phyloP scores from a whole-genome alignment of 53 echinoderm and acorn worm genomes.

The Arbacia lixula region DNA sequence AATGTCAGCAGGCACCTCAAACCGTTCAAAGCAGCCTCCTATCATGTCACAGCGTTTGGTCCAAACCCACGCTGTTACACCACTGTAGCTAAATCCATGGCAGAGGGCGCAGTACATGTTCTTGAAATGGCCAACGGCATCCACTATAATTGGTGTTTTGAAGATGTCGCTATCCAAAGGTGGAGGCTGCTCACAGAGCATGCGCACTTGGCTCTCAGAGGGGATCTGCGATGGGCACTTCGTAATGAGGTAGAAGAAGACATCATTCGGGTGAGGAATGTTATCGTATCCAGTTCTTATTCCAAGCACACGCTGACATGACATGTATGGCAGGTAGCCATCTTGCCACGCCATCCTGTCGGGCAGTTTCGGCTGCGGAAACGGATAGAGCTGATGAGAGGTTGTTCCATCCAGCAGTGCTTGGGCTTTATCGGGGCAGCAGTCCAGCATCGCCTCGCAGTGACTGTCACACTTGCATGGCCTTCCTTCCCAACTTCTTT shows the following conservation, averaged over 20 bases:
- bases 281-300: neutral
- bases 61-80: neutral
- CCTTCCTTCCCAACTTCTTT: neutral
- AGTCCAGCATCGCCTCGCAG: neutral
- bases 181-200: slow-evolving; percentile 1
- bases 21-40: neutral
- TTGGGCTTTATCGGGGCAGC: neutral
- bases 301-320: neutral
- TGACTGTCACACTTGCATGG: neutral
- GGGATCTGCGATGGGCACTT: neutral
- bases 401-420: no score
- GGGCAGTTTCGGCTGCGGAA: neutral
- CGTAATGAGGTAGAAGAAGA: neutral
- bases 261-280: neutral
- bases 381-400: neutral
- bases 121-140: slow-evolving; percentile 23
- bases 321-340: slow-evolving; percentile 2
- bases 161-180: neutral
- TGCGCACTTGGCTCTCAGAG: neutral
- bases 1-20: neutral
- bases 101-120: slow-evolving; percentile 52
- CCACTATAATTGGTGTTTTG: neutral
- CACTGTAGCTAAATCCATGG: slow-evolving; percentile 22
- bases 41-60: neutral
- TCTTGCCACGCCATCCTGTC: slow-evolving; percentile 21